phyloP scores from a whole-genome alignment of 2,113 vertebrate genomes.

The Athene noctua region DNA sequence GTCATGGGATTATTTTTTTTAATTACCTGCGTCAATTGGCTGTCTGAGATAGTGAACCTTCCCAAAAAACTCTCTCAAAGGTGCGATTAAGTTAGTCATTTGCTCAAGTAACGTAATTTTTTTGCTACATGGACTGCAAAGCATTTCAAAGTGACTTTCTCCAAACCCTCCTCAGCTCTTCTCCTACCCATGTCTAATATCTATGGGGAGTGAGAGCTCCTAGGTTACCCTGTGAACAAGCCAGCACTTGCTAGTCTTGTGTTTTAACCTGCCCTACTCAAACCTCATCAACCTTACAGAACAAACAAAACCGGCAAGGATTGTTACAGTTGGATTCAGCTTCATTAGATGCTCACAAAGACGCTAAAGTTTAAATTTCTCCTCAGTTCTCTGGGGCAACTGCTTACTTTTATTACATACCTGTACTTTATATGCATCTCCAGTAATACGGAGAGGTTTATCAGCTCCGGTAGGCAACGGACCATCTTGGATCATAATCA shows the following conservation, averaged over 20 bases:
- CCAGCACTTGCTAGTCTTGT: not conserved
- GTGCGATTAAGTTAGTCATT: not conserved
- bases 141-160: not conserved
- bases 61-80: not conserved
- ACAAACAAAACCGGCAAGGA: not conserved
- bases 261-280: not conserved
- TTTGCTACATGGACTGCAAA: not conserved
- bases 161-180: not conserved
- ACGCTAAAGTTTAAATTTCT: not conserved
- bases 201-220: not conserved
- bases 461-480: constrained; percentile 95
- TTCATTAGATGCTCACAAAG: not conserved
- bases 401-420: constrained; percentile 67
- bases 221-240: not conserved
- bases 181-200: not conserved
- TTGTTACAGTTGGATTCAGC: not conserved
- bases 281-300: not conserved
- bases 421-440: constrained; percentile 98
- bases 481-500: constrained; percentile 99
- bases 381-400: not conserved
- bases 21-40: constrained; percentile 59
- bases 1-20: not conserved
- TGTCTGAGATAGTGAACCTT: constrained; percentile 43
- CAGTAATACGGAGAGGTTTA: constrained; percentile 97
- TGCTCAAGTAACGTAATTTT: not conserved